Evolutionary conservation across 2,797 vertebrate species (phyloP), one percentile per base, ranked within the genome.

Genomic region (Tapirus indicus): DNA sequence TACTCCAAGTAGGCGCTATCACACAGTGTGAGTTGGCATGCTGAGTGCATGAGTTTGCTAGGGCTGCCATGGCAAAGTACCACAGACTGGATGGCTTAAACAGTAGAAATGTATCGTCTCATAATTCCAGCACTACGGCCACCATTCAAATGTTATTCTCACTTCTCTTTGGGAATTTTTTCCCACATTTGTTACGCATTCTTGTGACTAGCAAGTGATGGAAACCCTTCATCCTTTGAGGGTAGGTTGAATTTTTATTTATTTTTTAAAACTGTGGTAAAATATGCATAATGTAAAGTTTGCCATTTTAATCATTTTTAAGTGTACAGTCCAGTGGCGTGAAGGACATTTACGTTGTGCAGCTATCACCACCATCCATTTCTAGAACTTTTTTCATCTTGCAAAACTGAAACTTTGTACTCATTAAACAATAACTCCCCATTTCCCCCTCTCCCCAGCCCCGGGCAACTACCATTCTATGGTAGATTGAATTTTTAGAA

Each of bases 401-500:
- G 12, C 7, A 58, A 32, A 94, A 79, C 2, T 17, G 56, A 91
- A 94, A 85, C 60, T 60, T 13, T 3, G 4, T 78, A 38, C 17
- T 7, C 5, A 27, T 71, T 84, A 90, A 52, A 52, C 13, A 80
- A 1, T 75, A 47, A 85, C 9, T 79, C 58, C 17, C 56, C 8
- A 20, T 6, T n/a, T 21, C 6, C 2, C 21, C 4, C 13, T 29
- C 29, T 2, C 20, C 13, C 18, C 5, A 56, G 6, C 13, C 17
- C 20, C 35, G 49, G 27, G 52, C 11, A 93, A 52, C n/a, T 52
- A 58, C 41, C 11, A 64, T 21, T 72, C 25, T 52, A 1, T 23
- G 72, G 27, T 41, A 93, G n/a, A 21, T 47, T 60, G 52, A 85
- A 66, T 29, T 66, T 93, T 94, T 91, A 93, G 44, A 75, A 95